Base-by-base conservation (phyloP, 2,113 vertebrate species). In the Oxyruncus cristatus region DNA sequence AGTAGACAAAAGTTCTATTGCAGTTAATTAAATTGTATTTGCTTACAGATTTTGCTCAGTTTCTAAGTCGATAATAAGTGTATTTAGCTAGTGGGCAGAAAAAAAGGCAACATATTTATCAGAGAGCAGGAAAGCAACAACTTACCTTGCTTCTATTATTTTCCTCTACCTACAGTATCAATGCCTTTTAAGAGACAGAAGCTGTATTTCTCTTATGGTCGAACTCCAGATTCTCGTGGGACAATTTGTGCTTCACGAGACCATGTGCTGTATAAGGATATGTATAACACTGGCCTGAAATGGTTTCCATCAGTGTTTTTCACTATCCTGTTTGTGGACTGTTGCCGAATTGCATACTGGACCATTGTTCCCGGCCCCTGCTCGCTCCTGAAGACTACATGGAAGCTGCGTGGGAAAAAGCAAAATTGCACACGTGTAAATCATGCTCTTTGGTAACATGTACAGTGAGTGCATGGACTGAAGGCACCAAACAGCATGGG, bases 191-290 rank as follows among this genome's bases (percentile, higher is more conserved):
- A 37, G 11, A 90, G 13, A 44, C 3, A 49, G 67, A 65, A 61
- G 2, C 1, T 35, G 2, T 33, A 33, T 89, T 81, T 71, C 12
- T 78, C 12, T 42, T 63, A n/a, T 23, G 33, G 59, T 26, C 2
- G 85, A 67, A 90, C 61, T 56, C 20, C 35, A 65, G 6, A 37
- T 53, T 79, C 78, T 88, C 12, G 15, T 20, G 23, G 11, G 32
- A 21, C 5, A 42, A 32, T 15, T 4, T 44, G 6, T 44, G 8
- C 21, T 92, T 66, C 53, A 81, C 8, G 35, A 59, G 39, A 55
- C 7, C 0, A 0, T 17, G 6, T 63, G 4, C 5, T 78, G 16
- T 26, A 4, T 59, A 76, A 62, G 19, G 32, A 19, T 41, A 23
- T 50, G 41, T 42, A 2, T 41, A 81, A 37, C 7, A 12, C 5